phyloP scores from a whole-genome alignment of 1,140 invertebrate species.

The Neodiprion lecontei region DNA sequence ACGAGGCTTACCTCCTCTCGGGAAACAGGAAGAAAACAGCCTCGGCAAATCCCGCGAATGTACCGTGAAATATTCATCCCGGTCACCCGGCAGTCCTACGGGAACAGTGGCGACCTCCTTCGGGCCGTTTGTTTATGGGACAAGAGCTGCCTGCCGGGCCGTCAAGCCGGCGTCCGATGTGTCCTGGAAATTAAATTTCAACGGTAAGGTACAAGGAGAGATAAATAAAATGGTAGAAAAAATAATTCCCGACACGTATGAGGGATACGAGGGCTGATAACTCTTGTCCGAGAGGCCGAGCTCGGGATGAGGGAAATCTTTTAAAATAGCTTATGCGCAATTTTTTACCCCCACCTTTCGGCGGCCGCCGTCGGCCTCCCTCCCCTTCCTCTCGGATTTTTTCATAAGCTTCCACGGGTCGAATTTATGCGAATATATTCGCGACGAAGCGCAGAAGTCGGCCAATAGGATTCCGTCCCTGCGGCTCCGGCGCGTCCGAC shows the following conservation, averaged over 20 bases:
- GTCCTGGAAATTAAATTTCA: conserved; percentile 14
- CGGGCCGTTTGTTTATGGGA: neutral
- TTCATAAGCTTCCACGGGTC: conserved; percentile 36
- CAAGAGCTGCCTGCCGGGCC: neutral
- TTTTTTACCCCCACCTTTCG: neutral
- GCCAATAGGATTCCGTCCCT: conserved; percentile 29
- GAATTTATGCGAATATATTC: conserved; percentile 47
- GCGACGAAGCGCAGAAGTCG: conserved; percentile 29
- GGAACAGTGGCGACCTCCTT: conserved; percentile 13
- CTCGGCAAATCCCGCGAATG: no score
- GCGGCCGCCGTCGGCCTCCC: neutral
- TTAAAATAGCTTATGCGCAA: neutral
- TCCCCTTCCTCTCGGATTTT: neutral
- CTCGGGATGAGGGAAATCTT: neutral
- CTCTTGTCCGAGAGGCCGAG: neutral
- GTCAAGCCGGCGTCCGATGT: neutral
- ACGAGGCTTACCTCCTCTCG: no score
- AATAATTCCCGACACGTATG: conserved; percentile 15
- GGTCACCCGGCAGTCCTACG: no score
- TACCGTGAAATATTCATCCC: no score
- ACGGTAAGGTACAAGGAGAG: neutral
- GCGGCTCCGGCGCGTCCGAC: conserved; percentile 28
- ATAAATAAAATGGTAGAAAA: no score
- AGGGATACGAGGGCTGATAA: neutral
- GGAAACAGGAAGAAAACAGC: no score